Base-by-base conservation (phyloP, 2,113 vertebrate species). In the Benitochromis conjunctus region DNA sequence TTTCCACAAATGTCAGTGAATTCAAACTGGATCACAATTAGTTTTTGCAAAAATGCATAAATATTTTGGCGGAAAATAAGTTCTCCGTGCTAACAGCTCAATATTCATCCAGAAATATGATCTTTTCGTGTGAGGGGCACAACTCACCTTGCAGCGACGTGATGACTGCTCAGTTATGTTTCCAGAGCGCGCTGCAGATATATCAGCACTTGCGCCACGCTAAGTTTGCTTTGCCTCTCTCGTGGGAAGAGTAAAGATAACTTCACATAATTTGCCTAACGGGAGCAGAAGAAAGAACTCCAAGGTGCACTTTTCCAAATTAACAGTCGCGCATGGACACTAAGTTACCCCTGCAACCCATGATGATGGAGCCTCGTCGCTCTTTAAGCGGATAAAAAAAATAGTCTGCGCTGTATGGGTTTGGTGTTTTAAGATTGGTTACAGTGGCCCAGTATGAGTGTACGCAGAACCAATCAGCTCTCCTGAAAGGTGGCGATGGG, bases 351-450 rank as follows among this genome's bases (percentile, higher is more conserved):
- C 21, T 79, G 38, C 60, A 86, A 46, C 53, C 78, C 62, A 66
- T 80, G 57, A 41, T 55, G 53, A 64, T 36, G 77, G 79, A 78
- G 83, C 86, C 84, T 91, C 58, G 80, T 89, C 79, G 69, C 81
- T 82, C 91, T 93, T 92, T 91, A 94, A 93, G 91, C 81, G 46
- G 89, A 92, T 92, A 66, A 80, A 89, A 74, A 53, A 92, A 88
- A 88, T 87, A 82, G 83, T 89, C 82, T 55, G 58, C 13, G 24
- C 80, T 81, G 54, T 62, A 46, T 48, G 57, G 18, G 64, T 86
- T 89, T 88, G 79, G 2, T 55, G 79, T 7, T 29, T 79, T 13
- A 11, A 18, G 87, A 95, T 95, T 95, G 94, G 94, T 78, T 91
- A 58, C 55, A 36, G 56, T 54, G 21, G 5, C 16, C 21, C 53